Conservation (phyloP, 2,888 invertebrate species). For the Cosmorhoe ocellata region DNA sequence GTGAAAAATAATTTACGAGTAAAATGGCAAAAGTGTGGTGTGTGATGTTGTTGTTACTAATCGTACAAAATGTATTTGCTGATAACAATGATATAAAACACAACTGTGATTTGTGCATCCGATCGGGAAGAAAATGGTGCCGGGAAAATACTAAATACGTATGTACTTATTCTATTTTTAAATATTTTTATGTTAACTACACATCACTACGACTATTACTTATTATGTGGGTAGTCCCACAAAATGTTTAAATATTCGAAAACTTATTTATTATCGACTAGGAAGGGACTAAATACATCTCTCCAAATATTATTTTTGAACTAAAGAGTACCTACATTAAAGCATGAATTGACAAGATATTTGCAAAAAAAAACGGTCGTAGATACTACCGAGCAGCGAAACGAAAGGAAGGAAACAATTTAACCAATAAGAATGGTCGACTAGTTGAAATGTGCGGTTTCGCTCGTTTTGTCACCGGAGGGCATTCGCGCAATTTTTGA, state of each 20-base stretch:
- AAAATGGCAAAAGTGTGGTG: slow-evolving; percentile 62
- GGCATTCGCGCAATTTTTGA: too few species aligned
- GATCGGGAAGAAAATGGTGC: slow-evolving; percentile 66
- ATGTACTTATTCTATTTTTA: not conserved
- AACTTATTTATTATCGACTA: too few species aligned
- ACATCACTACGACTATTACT: too few species aligned
- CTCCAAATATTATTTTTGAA: too few species aligned
- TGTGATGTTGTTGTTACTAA: slow-evolving; percentile 58
- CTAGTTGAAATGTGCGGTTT: too few species aligned
- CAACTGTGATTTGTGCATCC: slow-evolving; percentile 65
- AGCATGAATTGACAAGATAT: not conserved
- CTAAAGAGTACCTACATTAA: too few species aligned
- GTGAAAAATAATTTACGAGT: not conserved
- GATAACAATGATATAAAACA: slow-evolving; percentile 37
- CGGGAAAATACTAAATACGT: slow-evolving; percentile 36
- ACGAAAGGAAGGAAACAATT: slow-evolving; percentile 73
- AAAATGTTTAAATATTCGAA: too few species aligned
- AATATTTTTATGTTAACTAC: too few species aligned
- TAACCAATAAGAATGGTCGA: slow-evolving; percentile 41
- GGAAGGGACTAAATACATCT: too few species aligned
- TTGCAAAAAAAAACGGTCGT: not conserved
- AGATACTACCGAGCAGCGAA: not conserved
- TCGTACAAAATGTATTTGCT: slow-evolving; percentile 54
- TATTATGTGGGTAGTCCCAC: too few species aligned
- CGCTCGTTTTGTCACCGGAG: too few species aligned